These are phyloP conservation scores for Drosophila neotestacea DNA, from an alignment of 2,888 invertebrate genomes.

Conservation along the genomic window DNA sequence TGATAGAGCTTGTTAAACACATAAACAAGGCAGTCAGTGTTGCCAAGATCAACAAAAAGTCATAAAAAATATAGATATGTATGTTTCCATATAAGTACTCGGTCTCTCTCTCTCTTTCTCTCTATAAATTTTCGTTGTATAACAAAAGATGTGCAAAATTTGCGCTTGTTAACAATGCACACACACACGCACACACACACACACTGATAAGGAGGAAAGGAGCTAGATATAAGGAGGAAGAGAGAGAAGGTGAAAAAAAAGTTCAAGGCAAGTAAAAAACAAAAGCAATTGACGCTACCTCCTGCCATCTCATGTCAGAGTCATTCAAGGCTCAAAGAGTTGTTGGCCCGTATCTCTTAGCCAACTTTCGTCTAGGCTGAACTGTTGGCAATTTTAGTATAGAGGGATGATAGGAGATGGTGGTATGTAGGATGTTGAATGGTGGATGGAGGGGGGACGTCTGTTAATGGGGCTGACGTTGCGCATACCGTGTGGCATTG, in stretches of 20 bases:
- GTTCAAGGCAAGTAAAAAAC: conserved; percentile 71
- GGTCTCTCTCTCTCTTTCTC: conserved; percentile 2
- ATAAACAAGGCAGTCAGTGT: conserved; percentile 47
- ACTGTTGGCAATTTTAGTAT: neutral
- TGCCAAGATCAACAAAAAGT: conserved; percentile 73
- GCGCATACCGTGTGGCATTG: conserved; percentile 51
- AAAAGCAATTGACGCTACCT: conserved; percentile 59
- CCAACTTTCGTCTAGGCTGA: conserved; percentile 51
- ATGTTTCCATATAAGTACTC: conserved; percentile 30
- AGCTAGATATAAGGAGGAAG: neutral
- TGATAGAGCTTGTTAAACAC: conserved; percentile 52
- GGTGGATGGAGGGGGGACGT: conserved; percentile 2
- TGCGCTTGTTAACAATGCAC: conserved; percentile 73
- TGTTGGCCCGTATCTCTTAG: conserved; percentile 51
- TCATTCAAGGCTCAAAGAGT: conserved; percentile 60
- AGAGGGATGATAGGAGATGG: neutral
- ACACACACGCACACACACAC: conserved; percentile 18
- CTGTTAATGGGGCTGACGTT: conserved; percentile 43
- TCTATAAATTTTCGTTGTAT: conserved; percentile 68
- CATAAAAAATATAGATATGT: conserved; percentile 74
- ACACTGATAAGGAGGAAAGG: neutral
- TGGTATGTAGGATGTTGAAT: neutral
- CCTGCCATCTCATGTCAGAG: conserved; percentile 32
- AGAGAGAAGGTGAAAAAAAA: conserved; percentile 35
- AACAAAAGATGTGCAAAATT: conserved; percentile 72